Evolutionary conservation across 1,140 invertebrate genomes (phyloP).

Genomic region (Trachymyrmex septentrionalis): DNA sequence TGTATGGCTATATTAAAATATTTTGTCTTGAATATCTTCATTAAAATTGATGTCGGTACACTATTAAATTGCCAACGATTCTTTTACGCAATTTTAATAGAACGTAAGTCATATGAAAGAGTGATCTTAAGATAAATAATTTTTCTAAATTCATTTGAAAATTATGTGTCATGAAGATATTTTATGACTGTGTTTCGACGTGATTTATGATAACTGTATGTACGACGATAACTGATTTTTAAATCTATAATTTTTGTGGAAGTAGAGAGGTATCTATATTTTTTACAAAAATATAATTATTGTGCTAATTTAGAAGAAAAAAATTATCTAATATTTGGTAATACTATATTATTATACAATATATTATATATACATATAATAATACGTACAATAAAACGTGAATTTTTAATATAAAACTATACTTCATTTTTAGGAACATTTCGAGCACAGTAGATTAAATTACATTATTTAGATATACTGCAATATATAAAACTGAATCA

Average conservation of each 20-base stretch:
- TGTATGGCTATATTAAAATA: not conserved
- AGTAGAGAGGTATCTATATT: too few species aligned
- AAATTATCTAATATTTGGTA: too few species aligned
- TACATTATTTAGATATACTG: too few species aligned
- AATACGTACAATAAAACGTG: too few species aligned
- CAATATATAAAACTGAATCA: too few species aligned
- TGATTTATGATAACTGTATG: conserved; percentile 11
- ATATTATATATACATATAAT: too few species aligned
- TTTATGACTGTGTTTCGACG: not conserved
- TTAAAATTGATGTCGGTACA: conserved; percentile 4
- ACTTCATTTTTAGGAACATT: too few species aligned
- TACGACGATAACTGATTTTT: not conserved
- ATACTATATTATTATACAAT: too few species aligned
- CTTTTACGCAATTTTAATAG: conserved; percentile 7
- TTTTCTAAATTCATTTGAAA: conserved; percentile 35
- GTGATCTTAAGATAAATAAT: not conserved
- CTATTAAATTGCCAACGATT: not conserved
- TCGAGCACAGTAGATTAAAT: too few species aligned
- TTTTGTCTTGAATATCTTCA: not conserved
- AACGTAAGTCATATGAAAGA: conserved; percentile 12
- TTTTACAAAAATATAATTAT: not conserved
- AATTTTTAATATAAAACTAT: too few species aligned
- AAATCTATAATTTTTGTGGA: not conserved
- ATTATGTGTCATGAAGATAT: not conserved
- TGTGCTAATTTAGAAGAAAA: not conserved